phyloP scores from a whole-genome alignment of 2,113 vertebrate species.

The Solea senegalensis region DNA sequence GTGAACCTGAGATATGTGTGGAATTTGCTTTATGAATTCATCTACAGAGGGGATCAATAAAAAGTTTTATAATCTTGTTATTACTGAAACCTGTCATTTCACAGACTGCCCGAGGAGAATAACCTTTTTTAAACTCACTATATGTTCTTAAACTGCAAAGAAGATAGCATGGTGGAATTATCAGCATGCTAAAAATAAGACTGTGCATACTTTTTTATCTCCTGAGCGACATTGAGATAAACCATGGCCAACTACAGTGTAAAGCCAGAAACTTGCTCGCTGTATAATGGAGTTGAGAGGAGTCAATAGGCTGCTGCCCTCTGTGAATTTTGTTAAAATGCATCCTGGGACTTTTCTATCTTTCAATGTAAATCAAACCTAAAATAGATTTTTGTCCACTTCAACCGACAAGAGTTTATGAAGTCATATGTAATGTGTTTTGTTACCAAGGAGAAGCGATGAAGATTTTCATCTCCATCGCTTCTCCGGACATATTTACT shows the following conservation, averaged over 20 bases:
- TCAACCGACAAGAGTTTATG: background rate
- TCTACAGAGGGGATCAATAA: conserved; percentile 76
- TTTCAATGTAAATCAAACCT: background rate
- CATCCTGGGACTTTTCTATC: background rate
- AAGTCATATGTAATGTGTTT: background rate
- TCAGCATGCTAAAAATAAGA: background rate
- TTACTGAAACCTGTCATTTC: conserved; percentile 69
- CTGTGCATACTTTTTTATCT: conserved; percentile 29
- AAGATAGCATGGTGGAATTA: background rate
- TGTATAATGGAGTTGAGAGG: conserved; percentile 16
- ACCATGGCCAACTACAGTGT: conserved; percentile 13
- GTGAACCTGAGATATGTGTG: conserved; percentile 72
- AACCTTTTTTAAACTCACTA: background rate
- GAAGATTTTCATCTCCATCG: background rate
- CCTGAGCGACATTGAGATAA: conserved; percentile 14
- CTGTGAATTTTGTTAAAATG: conserved; percentile 12
- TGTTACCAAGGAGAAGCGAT: background rate
- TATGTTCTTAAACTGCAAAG: background rate
- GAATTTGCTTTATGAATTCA: conserved; percentile 72
- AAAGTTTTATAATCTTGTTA: conserved; percentile 78
- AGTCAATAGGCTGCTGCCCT: conserved; percentile 19
- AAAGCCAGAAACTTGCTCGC: conserved; percentile 29
- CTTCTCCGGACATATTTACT: background rate
- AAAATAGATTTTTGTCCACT: background rate
- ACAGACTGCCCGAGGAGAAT: conserved; percentile 24